These are phyloP conservation scores for Gari tellinella DNA, from an alignment of 2,888 invertebrate genomes.

Conservation along the genomic window DNA sequence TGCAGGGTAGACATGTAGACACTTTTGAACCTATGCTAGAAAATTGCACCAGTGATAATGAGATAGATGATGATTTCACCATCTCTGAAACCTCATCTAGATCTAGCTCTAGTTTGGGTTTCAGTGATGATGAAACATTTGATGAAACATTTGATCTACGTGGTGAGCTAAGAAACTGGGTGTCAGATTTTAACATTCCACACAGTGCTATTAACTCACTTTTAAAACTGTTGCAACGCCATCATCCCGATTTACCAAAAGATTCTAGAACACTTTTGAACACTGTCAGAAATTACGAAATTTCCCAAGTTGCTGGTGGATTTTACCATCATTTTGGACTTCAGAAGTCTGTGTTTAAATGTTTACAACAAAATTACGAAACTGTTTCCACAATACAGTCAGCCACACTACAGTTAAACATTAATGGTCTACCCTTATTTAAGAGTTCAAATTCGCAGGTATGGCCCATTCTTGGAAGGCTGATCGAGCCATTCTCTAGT, in stretches of 20 bases:
- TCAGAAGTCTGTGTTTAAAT: not conserved
- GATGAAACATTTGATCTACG: too few relatives aligned
- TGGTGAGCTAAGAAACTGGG: too few relatives aligned
- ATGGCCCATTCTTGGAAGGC: slow-evolving; percentile 32
- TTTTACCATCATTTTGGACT: slow-evolving; percentile 25
- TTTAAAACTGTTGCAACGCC: too few relatives aligned
- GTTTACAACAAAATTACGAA: not conserved
- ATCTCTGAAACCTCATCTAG: too few relatives aligned
- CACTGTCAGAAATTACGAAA: slow-evolving; percentile 5
- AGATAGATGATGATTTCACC: too few relatives aligned
- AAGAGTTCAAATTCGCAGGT: slow-evolving; percentile 24
- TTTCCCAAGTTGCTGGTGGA: slow-evolving; percentile 20
- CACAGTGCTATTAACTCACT: too few relatives aligned
- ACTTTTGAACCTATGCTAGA: too few relatives aligned
- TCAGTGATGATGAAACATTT: too few relatives aligned
- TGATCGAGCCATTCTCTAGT: slow-evolving; percentile 2
- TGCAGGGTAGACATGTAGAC: too few relatives aligned
- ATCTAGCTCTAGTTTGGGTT: too few relatives aligned
- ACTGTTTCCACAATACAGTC: slow-evolving; percentile 2
- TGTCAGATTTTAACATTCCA: too few relatives aligned
- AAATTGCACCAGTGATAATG: too few relatives aligned
- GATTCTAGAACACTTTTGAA: slow-evolving; percentile 24
- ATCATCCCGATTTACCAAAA: slow-evolving; percentile 15
- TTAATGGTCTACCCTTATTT: slow-evolving; percentile 27
- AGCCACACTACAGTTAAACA: slow-evolving; percentile 11